Base-by-base conservation (phyloP, 2,113 vertebrate species). In the Miniopterus natalensis region DNA sequence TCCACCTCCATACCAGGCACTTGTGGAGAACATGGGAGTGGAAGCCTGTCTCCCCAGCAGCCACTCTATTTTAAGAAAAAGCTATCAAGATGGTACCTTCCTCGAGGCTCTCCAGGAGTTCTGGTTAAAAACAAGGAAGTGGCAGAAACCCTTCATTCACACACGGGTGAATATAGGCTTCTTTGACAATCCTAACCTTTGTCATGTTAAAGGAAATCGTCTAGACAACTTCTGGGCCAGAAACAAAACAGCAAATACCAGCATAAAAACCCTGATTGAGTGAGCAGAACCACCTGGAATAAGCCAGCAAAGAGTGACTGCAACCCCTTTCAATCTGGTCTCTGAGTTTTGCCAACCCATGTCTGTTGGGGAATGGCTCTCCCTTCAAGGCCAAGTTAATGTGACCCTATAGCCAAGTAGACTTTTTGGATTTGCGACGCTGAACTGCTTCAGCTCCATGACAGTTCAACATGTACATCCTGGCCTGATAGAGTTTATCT, bases 41-140 rank as follows among this genome's bases (percentile, higher is more conserved):
- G 4, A 29, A 47, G 45, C 17, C 49, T 66, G 47, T 31, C 55
- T 92, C 84, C 70, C 42, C 9, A 84, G 81, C 55, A 68, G 29
- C 31, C 17, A 42, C 47, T 66, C 31, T 86, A 5, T 81, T 96
- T 74, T 42, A 53, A 88, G 70, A 65, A 84, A 21, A 79, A 45
- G 3, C 23, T 68, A 61, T 61, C 10, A 84, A 36, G 81, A 86
- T 25, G 8, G 31, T 12, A 63, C 31, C 12, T 42, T 84, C 13
- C 68, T 11, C 25, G 57, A 63, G 73, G 57, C 29, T 55, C 47
- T 21, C 42, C 49, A 49, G 61, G 81, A 57, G 45, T 73, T 92
- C 57, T 84, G 53, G 4, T 65, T 83, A 66, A 77, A 83, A 94
- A 81, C 18, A 71, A 88, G 55, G 71, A 79, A 65, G 65, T 65